Conservation (phyloP, 2,113 vertebrate species). For the Hemichromis elongatus region DNA sequence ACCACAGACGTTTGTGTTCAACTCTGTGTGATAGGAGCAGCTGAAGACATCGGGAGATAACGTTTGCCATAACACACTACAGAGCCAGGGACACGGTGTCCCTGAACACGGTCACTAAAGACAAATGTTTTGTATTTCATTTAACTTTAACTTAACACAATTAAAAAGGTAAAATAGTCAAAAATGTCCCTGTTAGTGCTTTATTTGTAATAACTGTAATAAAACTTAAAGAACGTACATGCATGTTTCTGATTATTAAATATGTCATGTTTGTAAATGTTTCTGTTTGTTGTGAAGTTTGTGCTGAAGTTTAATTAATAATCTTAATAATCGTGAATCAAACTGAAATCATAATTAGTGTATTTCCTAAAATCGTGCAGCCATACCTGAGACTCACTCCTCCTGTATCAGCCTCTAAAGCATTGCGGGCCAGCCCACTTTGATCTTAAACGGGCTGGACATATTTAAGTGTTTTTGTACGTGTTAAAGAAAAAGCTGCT, state of each 20-base stretch:
- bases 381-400: background rate
- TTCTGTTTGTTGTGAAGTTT: no score
- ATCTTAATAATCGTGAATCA: accelerated
- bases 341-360: background rate
- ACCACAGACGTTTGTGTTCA: background rate
- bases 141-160: background rate
- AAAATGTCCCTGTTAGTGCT: no score
- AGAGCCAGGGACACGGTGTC: accelerated
- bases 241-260: no score
- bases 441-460: background rate
- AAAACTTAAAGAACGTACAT: no score
- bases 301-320: no score
- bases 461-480: no score
- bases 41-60: background rate
- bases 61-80: background rate
- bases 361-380: no score
- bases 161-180: no score
- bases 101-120: background rate
- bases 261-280: no score
- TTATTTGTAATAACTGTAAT: no score
- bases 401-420: background rate
- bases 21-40: background rate
- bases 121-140: background rate
- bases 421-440: background rate
- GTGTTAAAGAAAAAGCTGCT: no score